Evolutionary conservation across 2,888 invertebrate genomes (phyloP).

Genomic region (Sylvicola cinctus): DNA sequence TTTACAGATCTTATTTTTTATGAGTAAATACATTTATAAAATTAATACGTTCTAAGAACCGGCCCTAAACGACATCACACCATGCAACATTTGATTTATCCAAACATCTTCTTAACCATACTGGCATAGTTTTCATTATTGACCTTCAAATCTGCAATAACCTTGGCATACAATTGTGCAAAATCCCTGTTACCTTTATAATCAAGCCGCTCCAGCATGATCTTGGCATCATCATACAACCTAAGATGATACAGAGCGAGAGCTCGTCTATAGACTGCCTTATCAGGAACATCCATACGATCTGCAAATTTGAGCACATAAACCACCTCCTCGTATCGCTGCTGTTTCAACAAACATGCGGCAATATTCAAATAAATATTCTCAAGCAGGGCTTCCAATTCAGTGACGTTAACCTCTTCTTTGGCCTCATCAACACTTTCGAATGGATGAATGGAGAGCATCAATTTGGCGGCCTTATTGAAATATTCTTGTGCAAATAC

Average conservation of each 20-base stretch:
- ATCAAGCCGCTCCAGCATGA: constrained; percentile 30
- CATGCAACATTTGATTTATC: constrained; percentile 6
- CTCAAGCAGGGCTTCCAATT: constrained; percentile 36
- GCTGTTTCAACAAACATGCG: constrained; percentile 50
- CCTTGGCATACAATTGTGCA: constrained; percentile 33
- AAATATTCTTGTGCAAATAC: constrained; percentile 55
- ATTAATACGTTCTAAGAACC: no score
- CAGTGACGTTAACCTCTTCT: constrained; percentile 16
- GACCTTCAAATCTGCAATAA: constrained; percentile 33
- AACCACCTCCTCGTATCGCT: constrained; percentile 43
- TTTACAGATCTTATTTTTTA: no score
- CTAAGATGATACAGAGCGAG: constrained; percentile 30
- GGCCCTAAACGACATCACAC: no score
- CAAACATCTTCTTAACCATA: constrained; percentile 32
- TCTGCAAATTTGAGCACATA: constrained; percentile 34
- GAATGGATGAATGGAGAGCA: constrained; percentile 37
- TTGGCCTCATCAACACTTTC: constrained; percentile 26
- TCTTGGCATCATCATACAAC: constrained; percentile 43
- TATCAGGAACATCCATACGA: constrained; percentile 21
- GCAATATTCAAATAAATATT: constrained; percentile 65
- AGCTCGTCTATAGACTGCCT: constrained; percentile 29
- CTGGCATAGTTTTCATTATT: constrained; percentile 34
- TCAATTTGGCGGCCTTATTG: constrained; percentile 47
- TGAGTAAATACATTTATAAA: no score
- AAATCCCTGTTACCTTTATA: constrained; percentile 45